A percentile compares a stretch with the other conserved stretches of the same genome.
Conservation (phyloP, 1,140 invertebrate species). For the Prorops nasuta region DNA sequence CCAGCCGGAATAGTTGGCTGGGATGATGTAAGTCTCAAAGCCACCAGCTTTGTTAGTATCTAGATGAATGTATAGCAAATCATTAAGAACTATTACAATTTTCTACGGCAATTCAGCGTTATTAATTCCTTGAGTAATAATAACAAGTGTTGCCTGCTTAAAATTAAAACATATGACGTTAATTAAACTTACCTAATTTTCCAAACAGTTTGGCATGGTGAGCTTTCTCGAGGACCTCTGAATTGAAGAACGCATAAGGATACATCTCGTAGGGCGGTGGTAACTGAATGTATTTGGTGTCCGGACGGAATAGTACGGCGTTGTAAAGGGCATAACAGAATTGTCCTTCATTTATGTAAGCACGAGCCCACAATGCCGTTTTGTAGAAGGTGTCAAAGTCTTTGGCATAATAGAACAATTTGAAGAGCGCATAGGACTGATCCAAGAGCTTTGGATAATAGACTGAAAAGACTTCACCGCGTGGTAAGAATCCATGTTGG, state of each 20-base stretch:
- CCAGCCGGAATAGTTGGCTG: conserved; percentile 58
- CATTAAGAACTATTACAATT: no score
- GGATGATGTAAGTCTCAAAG: conserved; percentile 39
- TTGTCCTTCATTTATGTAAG: conserved; percentile 62
- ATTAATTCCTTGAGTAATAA: no score
- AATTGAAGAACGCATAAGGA: conserved; percentile 62
- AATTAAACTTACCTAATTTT: conserved; percentile 23
- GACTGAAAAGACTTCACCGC: conserved; percentile 59
- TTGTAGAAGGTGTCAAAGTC: conserved; percentile 66
- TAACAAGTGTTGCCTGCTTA: no score
- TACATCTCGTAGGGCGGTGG: conserved; percentile 66
- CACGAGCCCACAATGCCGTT: conserved; percentile 61
- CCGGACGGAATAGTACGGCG: conserved; percentile 61
- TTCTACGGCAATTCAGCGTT: no score
- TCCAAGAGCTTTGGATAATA: conserved; percentile 55
- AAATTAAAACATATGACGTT: no score
- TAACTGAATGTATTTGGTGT: conserved; percentile 60
- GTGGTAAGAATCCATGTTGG: conserved; percentile 52
- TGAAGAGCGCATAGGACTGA: conserved; percentile 57
- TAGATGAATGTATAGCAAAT: no score
- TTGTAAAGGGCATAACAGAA: conserved; percentile 62
- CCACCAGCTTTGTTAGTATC: conserved; percentile 7
- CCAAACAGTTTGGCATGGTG: conserved; percentile 33
- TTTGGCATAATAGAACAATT: conserved; percentile 63
- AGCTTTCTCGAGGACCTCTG: conserved; percentile 37